phyloP scores from a whole-genome alignment of 2,797 vertebrate genomes.

The Melanotaenia parkinsoni region DNA sequence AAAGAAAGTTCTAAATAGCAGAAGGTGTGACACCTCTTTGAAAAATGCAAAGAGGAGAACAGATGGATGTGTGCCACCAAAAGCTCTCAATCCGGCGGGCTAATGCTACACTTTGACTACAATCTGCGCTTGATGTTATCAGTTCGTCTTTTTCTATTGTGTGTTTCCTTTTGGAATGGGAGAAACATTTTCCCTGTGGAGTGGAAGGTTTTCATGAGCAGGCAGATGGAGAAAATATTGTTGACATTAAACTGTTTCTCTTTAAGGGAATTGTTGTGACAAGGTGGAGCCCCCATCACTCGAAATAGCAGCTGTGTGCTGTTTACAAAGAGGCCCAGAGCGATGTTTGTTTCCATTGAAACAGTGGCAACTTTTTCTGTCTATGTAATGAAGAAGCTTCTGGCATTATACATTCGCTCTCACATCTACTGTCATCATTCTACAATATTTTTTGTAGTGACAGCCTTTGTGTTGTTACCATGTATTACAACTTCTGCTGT shows the following conservation, averaged over 20 bases:
- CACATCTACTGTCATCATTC: conserved; percentile 77
- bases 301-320: conserved; percentile 85
- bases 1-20: conserved; percentile 62
- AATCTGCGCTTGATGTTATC: conserved; percentile 70
- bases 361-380: conserved; percentile 76
- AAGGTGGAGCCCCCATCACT: conserved; percentile 87
- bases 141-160: conserved; percentile 69
- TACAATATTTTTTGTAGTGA: conserved; percentile 63
- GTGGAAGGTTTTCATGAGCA: conserved; percentile 80
- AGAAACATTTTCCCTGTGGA: conserved; percentile 78
- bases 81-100: conserved; percentile 57
- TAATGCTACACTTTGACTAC: conserved; percentile 70
- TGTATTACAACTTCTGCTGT: conserved; percentile 34
- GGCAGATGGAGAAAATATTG: conserved; percentile 86
- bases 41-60: conserved; percentile 65
- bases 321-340: conserved; percentile 85
- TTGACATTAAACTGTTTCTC: conserved; percentile 89
- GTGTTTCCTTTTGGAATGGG: conserved; percentile 66
- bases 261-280: conserved; percentile 87
- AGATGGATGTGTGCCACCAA: conserved; percentile 74
- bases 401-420: conserved; percentile 79
- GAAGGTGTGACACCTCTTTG: conserved; percentile 68
- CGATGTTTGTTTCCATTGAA: conserved; percentile 85
- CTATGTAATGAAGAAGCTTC: conserved; percentile 80
- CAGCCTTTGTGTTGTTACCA: conserved; percentile 37